Evolutionary conservation across 2,797 vertebrate species (phyloP).

Genomic region (Rachycentron canadum): DNA sequence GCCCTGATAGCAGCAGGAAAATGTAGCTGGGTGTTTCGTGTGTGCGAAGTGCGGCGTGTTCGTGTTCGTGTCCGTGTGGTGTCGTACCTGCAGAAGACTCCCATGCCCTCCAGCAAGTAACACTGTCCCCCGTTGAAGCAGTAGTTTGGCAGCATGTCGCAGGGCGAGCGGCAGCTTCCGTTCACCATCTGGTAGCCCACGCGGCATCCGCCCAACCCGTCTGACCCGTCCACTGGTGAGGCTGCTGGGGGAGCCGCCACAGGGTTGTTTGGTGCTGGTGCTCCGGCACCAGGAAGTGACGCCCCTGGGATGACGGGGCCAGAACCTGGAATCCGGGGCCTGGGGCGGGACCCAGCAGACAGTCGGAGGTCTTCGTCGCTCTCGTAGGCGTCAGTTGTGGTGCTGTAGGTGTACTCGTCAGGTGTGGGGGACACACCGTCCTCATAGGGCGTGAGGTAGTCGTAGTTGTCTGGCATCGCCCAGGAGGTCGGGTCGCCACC

Average conservation of each 20-base stretch:
- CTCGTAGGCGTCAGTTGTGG: slow-evolving; percentile 85
- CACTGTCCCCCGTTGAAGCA: slow-evolving; percentile 98
- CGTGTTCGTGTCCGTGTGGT: neutral
- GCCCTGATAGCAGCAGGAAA: neutral
- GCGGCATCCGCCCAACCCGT: slow-evolving; percentile 84
- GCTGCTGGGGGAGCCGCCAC: slow-evolving; percentile 48
- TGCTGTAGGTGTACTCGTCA: slow-evolving; percentile 86
- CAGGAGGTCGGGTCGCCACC: slow-evolving; percentile 86
- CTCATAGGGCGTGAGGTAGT: slow-evolving; percentile 93
- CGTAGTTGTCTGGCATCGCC: slow-evolving; percentile 89
- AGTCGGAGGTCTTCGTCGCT: slow-evolving; percentile 77
- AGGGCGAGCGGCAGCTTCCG: slow-evolving; percentile 92
- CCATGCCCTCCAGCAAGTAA: slow-evolving; percentile 92
- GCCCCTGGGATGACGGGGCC: slow-evolving; percentile 63
- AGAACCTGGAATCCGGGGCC: slow-evolving; percentile 59
- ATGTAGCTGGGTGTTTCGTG: no score
- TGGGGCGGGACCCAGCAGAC: slow-evolving; percentile 73
- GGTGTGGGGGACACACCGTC: slow-evolving; percentile 89
- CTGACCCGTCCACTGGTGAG: slow-evolving; percentile 78
- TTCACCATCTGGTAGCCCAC: slow-evolving; percentile 89
- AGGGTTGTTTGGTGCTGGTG: slow-evolving; percentile 56
- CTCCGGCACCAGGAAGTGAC: slow-evolving; percentile 48
- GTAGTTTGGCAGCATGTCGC: slow-evolving; percentile 92
- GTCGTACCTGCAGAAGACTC: slow-evolving; percentile 95
- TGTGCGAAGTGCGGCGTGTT: neutral